A percentile compares a stretch with the other conserved stretches of the same genome.
phyloP scores from a whole-genome alignment of 2,888 invertebrate species.

The Norana najaformis region DNA sequence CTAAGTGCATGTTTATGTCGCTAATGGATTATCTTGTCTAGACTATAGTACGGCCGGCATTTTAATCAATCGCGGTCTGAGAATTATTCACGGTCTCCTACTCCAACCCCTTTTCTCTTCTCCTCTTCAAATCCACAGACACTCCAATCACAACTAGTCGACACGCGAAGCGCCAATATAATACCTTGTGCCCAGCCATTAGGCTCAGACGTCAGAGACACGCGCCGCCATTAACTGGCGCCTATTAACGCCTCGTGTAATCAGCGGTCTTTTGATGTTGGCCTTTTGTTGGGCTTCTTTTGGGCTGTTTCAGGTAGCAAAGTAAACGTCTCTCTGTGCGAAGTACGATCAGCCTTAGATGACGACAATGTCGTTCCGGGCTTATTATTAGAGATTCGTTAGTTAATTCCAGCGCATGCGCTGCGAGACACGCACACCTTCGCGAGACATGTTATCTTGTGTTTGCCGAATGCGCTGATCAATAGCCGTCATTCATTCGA shows the following conservation, averaged over 20 bases:
- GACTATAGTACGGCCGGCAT: not conserved
- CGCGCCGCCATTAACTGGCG: not conserved
- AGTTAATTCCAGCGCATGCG: not conserved
- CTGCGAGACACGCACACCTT: not conserved
- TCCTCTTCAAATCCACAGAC: not conserved
- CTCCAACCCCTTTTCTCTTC: not conserved
- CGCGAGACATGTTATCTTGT: not conserved
- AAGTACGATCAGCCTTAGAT: not conserved
- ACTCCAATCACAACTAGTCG: not conserved
- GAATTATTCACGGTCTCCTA: not conserved
- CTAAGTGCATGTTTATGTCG: not conserved
- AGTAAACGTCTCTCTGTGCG: not conserved
- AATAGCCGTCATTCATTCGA: not conserved
- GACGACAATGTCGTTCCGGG: not conserved
- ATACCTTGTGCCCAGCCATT: not conserved
- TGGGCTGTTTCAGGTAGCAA: not conserved
- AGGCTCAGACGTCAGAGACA: not conserved
- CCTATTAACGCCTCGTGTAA: not conserved
- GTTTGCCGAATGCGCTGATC: not conserved
- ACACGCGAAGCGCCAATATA: not conserved
- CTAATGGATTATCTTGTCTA: not conserved
- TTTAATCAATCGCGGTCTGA: not conserved
- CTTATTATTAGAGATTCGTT: constrained; percentile 13
- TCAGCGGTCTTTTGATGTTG: not conserved
- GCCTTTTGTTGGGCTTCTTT: not conserved